Evolutionary conservation across 2,797 vertebrate genomes (phyloP).

Genomic region (Lutjanus argentimaculatus): DNA sequence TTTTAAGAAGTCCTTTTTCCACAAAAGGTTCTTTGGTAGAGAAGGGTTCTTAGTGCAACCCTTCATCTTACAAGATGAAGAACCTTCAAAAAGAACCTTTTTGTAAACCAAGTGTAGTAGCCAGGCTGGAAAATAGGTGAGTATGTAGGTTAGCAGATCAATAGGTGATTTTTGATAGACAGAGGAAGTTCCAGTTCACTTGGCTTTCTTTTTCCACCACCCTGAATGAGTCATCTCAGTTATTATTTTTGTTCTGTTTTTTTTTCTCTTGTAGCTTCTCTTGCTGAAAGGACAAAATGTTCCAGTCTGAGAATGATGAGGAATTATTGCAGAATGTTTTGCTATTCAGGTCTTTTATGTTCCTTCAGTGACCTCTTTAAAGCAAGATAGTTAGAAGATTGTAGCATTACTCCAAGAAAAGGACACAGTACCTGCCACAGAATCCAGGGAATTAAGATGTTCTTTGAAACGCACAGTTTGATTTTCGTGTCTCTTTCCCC

Average conservation of each 20-base stretch:
- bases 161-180: constrained; percentile 20
- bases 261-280: constrained; percentile 26
- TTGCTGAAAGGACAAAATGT: constrained; percentile 64
- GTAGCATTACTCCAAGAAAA: constrained; percentile 36
- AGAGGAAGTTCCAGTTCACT: constrained; percentile 18
- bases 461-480: constrained; percentile 38
- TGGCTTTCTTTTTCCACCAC: constrained; percentile 10
- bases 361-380: constrained; percentile 52
- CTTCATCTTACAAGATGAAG: too few species aligned
- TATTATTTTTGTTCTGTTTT: constrained; percentile 19
- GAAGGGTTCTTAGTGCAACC: too few species aligned
- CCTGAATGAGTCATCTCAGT: constrained; percentile 37
- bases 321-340: constrained; percentile 49
- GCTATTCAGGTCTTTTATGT: constrained; percentile 57
- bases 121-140: neutral
- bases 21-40: too few species aligned
- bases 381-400: constrained; percentile 33
- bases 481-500: constrained; percentile 21
- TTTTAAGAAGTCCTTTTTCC: too few species aligned
- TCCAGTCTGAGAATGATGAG: constrained; percentile 46
- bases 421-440: constrained; percentile 11
- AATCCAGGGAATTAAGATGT: constrained; percentile 34
- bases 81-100: too few species aligned
- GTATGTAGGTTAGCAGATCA: constrained; percentile 12
- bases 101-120: neutral